Percentiles rank a stretch among this genome's conserved stretches.
These are phyloP conservation scores for Myiagra hebetior DNA, from an alignment of 2,113 vertebrate genomes.

Conservation along the genomic window DNA sequence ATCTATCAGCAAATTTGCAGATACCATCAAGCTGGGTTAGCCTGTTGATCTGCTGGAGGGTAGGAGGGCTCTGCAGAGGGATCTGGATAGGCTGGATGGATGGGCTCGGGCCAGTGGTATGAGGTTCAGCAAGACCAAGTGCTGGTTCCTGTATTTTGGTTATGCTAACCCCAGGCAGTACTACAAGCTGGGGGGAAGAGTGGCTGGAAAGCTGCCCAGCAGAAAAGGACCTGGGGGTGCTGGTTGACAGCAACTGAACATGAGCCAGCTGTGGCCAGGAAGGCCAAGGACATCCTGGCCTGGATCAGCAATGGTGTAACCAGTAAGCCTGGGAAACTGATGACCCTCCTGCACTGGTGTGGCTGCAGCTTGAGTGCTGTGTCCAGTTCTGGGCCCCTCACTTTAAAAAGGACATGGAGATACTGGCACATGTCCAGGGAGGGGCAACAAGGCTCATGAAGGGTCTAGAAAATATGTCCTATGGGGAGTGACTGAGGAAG, in stretches of 20 bases:
- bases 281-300: neutral
- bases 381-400: neutral
- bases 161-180: neutral
- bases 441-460: neutral
- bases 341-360: neutral
- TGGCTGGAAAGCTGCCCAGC: neutral
- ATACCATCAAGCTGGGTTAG: neutral
- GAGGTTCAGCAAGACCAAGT: neutral
- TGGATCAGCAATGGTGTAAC: neutral
- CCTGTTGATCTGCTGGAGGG: neutral
- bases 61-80: neutral
- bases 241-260: neutral
- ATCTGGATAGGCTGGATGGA: neutral
- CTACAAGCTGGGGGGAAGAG: neutral
- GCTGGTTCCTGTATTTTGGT: neutral
- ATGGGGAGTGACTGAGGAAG: neutral
- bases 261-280: neutral
- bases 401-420: neutral
- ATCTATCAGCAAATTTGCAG: neutral
- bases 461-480: neutral
- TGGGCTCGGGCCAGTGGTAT: neutral
- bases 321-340: no score
- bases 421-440: no score
- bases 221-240: neutral
- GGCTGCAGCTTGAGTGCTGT: rapidly evolving